Evolutionary conservation across 2,797 vertebrate genomes (phyloP).

Genomic region (Pseudocheirus occidentalis): DNA sequence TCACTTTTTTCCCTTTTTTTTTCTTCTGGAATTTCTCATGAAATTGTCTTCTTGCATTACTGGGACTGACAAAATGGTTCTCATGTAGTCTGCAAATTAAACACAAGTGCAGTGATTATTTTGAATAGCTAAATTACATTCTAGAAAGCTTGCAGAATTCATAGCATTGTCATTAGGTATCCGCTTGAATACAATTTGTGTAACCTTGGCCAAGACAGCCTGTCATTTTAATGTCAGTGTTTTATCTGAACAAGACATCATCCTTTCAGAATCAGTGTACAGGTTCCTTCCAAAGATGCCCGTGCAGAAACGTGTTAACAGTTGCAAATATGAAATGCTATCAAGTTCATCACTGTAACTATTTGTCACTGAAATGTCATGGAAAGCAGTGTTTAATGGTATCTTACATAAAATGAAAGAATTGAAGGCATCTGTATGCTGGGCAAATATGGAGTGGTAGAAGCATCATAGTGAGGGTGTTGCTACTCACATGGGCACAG

Average conservation of each 20-base stretch:
- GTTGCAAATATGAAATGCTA: slow-evolving; percentile 91
- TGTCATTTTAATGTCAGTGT: slow-evolving; percentile 94
- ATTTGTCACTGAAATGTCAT: slow-evolving; percentile 95
- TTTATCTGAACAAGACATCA: slow-evolving; percentile 93
- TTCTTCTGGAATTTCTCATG: slow-evolving; percentile 81
- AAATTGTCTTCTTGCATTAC: slow-evolving; percentile 88
- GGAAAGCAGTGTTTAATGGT: slow-evolving; percentile 94
- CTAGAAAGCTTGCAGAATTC: slow-evolving; percentile 94
- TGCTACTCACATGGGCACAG: slow-evolving; percentile 73
- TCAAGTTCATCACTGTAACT: slow-evolving; percentile 92
- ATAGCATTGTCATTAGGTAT: slow-evolving; percentile 93
- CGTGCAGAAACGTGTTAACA: slow-evolving; percentile 90
- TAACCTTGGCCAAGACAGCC: slow-evolving; percentile 96
- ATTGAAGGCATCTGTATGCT: slow-evolving; percentile 91
- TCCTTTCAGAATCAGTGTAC: slow-evolving; percentile 88
- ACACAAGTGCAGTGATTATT: slow-evolving; percentile 91
- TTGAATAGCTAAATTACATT: slow-evolving; percentile 95
- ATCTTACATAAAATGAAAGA: slow-evolving; percentile 89
- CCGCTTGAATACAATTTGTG: slow-evolving; percentile 93
- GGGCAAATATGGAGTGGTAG: slow-evolving; percentile 85
- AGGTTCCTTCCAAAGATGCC: slow-evolving; percentile 88
- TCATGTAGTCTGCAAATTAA: slow-evolving; percentile 89
- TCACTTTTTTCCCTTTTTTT: slow-evolving; percentile 66
- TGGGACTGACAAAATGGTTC: slow-evolving; percentile 88
- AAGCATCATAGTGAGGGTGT: slow-evolving; percentile 78